phyloP scores from a whole-genome alignment of 2,113 vertebrate genomes.

The Varanus komodoensis region DNA sequence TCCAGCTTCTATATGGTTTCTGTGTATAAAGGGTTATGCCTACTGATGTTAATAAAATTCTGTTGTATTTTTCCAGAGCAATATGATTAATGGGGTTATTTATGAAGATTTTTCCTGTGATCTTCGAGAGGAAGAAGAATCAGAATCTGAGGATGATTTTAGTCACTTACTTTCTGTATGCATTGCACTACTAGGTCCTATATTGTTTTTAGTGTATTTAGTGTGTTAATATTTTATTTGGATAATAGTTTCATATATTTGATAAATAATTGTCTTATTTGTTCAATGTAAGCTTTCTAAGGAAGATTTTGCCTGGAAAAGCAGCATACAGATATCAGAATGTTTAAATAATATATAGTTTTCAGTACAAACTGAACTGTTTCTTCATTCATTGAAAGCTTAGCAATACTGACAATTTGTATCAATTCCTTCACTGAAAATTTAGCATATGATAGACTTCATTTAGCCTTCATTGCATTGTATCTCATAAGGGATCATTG shows the following conservation, averaged over 20 bases:
- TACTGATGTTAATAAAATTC: background rate
- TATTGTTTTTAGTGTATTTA: background rate
- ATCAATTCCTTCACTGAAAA: background rate
- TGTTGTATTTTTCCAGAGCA: constrained; percentile 49
- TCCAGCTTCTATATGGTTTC: background rate
- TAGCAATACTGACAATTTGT: background rate
- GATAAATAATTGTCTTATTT: background rate
- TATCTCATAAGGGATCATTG: too few relatives aligned
- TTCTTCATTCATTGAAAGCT: background rate
- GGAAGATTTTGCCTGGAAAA: background rate
- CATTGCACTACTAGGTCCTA: background rate
- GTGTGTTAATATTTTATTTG: background rate
- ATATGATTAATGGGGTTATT: constrained; percentile 38
- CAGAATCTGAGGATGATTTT: constrained; percentile 26
- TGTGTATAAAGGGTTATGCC: background rate
- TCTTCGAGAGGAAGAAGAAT: constrained; percentile 24
- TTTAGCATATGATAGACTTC: background rate
- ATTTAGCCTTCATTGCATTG: background rate
- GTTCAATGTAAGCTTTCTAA: background rate
- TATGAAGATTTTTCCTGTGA: constrained; percentile 53
- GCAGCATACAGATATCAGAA: background rate
- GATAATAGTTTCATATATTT: background rate
- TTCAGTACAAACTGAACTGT: background rate
- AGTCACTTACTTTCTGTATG: constrained; percentile 20
- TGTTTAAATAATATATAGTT: background rate